Base-by-base conservation (phyloP, 2,797 vertebrate species). In the Ambastaia sidthimunki region DNA sequence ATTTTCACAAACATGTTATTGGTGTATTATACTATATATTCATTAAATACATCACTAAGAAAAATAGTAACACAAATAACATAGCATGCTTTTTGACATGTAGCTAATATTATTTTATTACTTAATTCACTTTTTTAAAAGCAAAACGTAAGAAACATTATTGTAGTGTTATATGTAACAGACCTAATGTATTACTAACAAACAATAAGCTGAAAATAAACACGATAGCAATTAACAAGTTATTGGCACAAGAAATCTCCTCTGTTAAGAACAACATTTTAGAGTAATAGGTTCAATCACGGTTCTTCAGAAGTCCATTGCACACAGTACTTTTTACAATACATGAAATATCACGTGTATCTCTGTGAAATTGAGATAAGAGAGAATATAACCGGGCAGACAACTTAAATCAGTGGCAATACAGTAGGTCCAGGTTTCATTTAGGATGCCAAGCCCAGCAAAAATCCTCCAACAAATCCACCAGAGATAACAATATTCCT, bases 401-500 rank as follows among this genome's bases (percentile, higher is more conserved):
- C 21, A 13, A 41, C 19, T 48, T 57, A 28, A n/a, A 66, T 44
- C 23, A 73, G 60, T 57, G n/a, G 52, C 48, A 71, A 79, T 16
- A 67, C 57, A 85, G 47, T 25, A 82, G 60, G 25, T 74, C 65
- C 79, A 65, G 18, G 18, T 60, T 66, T 7, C 48, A 74, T 76
- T 94, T 95, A 99, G 1, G 97, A 99, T 0, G 95, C 97, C 89
- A 99, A 91, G 80, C 98, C 98, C 18, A 99, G 89, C 90, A 99
- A 93, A 92, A 99, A 99, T 74, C 98, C 98, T 90, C 98, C 98
- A 21, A 98, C 90, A 90, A 99, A 99, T 70, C 96, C 96, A 79
- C 96, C 94, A n/a, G 98, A 97, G 80, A 98, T 93, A 28, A 98
- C 95, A 5, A 98, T 96, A 90, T 99, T 99, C 86, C 97, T 96